Evolutionary conservation across 2,888 invertebrate genomes (phyloP).

Genomic region (Synergus gifuensis): DNA sequence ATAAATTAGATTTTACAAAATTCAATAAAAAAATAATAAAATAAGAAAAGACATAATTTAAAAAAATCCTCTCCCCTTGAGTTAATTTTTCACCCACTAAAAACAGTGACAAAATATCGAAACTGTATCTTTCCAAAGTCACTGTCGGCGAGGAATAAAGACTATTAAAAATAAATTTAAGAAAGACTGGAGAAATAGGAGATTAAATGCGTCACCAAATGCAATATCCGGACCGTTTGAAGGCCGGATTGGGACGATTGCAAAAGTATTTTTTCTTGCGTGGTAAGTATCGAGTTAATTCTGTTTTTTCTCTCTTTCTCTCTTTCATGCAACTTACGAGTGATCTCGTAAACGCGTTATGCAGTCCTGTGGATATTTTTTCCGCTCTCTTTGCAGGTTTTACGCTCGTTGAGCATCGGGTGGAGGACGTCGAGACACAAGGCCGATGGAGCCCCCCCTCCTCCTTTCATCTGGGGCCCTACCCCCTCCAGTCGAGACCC

Average conservation of each 20-base stretch:
- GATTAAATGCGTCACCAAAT: background rate
- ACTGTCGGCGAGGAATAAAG: background rate
- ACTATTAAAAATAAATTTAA: background rate
- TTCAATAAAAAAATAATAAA: no score
- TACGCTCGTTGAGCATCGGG: slow-evolving; percentile 38
- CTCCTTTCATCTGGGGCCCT: background rate
- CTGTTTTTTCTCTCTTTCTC: slow-evolving; percentile 4
- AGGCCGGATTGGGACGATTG: slow-evolving; percentile 28
- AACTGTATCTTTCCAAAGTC: no score
- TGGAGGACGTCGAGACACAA: slow-evolving; percentile 31
- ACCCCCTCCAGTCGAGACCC: slow-evolving; percentile 1
- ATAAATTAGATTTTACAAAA: background rate
- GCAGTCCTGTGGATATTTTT: slow-evolving; percentile 34
- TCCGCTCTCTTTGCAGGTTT: slow-evolving; percentile 40
- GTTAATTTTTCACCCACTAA: no score
- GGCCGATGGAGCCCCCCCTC: slow-evolving; percentile 35
- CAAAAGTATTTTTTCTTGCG: slow-evolving; percentile 33
- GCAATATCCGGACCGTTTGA: slow-evolving; percentile 19
- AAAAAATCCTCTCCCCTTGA: no score
- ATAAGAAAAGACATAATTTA: no score
- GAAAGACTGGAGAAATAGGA: background rate
- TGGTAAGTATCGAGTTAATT: slow-evolving; percentile 6
- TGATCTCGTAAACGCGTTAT: slow-evolving; percentile 37
- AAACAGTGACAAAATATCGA: no score
- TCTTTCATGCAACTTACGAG: slow-evolving; percentile 15